phyloP scores from a whole-genome alignment of 2,113 vertebrate species.

The Penelope pileata region DNA sequence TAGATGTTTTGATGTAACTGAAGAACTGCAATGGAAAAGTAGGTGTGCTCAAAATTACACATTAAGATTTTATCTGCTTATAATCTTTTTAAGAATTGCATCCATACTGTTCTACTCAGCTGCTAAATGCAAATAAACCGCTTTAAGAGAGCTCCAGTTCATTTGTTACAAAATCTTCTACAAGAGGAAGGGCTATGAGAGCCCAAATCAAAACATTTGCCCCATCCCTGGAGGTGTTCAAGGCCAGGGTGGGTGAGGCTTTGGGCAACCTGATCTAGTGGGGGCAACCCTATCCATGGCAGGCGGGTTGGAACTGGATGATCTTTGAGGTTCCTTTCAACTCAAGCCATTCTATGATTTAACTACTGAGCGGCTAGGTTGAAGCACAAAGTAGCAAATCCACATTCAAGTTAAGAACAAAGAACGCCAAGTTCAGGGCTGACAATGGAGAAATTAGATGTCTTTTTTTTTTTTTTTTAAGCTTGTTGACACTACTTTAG shows the following conservation, averaged over 20 bases:
- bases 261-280: too few species aligned
- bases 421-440: not conserved
- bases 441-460: not conserved
- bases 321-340: too few species aligned
- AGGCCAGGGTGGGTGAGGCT: too few species aligned
- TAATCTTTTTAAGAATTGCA: not conserved
- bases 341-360: not conserved
- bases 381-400: not conserved
- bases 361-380: not conserved
- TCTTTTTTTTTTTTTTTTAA: too few species aligned
- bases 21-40: not conserved
- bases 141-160: not conserved
- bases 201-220: not conserved
- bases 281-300: too few species aligned
- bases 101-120: not conserved
- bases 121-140: not conserved
- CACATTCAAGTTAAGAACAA: not conserved
- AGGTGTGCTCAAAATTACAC: not conserved
- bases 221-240: too few species aligned
- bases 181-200: not conserved
- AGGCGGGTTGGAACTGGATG: too few species aligned
- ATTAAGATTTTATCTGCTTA: not conserved
- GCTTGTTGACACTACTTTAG: not conserved
- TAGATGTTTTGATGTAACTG: not conserved
- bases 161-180: not conserved